Evolutionary conservation across 2,113 vertebrate genomes (phyloP).

Genomic region (Mixornis gularis): DNA sequence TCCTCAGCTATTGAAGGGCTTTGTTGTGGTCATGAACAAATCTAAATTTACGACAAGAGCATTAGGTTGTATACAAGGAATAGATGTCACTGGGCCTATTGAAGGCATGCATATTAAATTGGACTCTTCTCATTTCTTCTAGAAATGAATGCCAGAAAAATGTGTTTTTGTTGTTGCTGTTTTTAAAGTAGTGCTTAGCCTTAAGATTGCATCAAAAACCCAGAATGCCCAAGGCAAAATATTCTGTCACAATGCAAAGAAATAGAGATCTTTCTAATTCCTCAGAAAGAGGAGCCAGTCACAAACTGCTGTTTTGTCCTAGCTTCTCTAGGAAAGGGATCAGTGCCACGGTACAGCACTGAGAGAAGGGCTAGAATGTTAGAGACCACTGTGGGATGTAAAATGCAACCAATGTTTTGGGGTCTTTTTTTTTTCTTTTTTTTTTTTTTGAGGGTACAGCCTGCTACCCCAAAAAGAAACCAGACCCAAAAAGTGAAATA

Average conservation of each 20-base stretch:
- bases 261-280: not conserved
- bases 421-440: not conserved
- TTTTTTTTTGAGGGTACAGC: not conserved
- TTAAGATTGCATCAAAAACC: not conserved
- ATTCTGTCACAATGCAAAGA: not conserved
- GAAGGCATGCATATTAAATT: not conserved
- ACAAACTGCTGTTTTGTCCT: not conserved
- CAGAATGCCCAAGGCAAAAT: not conserved
- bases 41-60: not conserved
- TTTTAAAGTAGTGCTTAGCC: not conserved
- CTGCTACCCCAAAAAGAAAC: not conserved
- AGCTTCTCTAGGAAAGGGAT: not conserved
- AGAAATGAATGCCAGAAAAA: not conserved
- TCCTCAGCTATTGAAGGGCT: not conserved
- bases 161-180: not conserved
- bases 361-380: not conserved
- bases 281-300: not conserved
- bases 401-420: not conserved
- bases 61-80: constrained; percentile 11
- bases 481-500: not conserved
- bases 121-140: not conserved
- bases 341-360: not conserved
- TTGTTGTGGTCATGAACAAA: constrained; percentile 40
- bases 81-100: constrained; percentile 21
- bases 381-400: not conserved